phyloP scores from a whole-genome alignment of 1,140 invertebrate species.

The Anagrus nilaparvatae region DNA sequence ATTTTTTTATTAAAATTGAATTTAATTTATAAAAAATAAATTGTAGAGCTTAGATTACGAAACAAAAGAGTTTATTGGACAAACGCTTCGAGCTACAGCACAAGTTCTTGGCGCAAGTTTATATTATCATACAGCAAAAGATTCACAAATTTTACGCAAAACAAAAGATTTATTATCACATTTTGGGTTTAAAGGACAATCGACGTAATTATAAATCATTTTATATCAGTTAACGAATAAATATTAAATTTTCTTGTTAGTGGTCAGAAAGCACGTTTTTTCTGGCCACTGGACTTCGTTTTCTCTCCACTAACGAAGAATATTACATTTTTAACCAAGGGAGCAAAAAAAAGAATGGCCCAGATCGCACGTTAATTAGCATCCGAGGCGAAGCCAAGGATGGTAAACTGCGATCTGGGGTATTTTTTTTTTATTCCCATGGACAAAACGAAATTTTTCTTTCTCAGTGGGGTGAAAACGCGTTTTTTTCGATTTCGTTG shows the following conservation, averaged over 20 bases:
- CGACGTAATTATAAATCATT: slow-evolving; percentile 33
- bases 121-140: slow-evolving; percentile 64
- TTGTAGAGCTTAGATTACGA: slow-evolving; percentile 58
- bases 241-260: not conserved
- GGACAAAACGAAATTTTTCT: no score
- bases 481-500: no score
- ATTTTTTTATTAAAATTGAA: no score
- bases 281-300: not conserved
- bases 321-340: no score
- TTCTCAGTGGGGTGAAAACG: no score
- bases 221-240: not conserved
- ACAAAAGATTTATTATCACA: slow-evolving; percentile 57
- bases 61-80: slow-evolving; percentile 64
- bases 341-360: no score
- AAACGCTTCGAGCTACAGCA: slow-evolving; percentile 60
- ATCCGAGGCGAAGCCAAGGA: no score
- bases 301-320: not conserved
- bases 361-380: no score
- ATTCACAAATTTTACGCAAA: slow-evolving; percentile 56
- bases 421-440: no score
- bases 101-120: slow-evolving; percentile 60
- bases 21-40: not conserved
- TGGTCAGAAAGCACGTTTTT: not conserved
- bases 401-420: no score
- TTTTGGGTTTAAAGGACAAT: slow-evolving; percentile 47